Base-by-base conservation (phyloP, 2,113 vertebrate species). In the Alligator mississippiensis region DNA sequence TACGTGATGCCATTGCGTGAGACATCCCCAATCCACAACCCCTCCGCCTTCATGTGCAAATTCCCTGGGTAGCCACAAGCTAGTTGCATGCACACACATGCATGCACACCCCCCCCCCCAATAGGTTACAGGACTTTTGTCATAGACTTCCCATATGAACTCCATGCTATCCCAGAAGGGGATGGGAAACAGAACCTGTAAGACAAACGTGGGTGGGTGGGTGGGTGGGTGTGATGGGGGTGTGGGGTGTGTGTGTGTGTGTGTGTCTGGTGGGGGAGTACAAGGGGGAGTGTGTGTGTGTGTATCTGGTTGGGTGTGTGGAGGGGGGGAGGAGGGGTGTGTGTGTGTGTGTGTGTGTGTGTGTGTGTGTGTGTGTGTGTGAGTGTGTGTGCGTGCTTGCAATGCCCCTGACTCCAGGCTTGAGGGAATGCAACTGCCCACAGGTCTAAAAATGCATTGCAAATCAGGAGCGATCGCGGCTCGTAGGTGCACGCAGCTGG, bases 1-100 rank as follows among this genome's bases (percentile, higher is more conserved):
- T 96, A 84, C 80, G 54, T 86, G 95, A 95, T 83, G 70, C 34
- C 80, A 68, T 72, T 14, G 87, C 11, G 79, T 57, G 79, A 91
- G 89, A 8, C 6, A 12, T 5, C 55, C 11, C 25, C 60, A 34
- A 17, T 6, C 25, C 59, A 34, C 5, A 10, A 30, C 27, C 21
- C 24, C 19, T 59, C 4, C 80, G 62, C 84, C 68, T 18, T 64
- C 93, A 18, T 60, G 16, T 86, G 88, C 28, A 72, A 61, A 77
- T 91, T 6, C 55, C 38, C 59, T 25, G 84, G 57, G 8, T 82
- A 90, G 90, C 79, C 81, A 90, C 72, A 27, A 9, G 8, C 92
- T 88, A 91, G 16, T 83, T 34, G 85, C 70, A 89, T 15, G 87
- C 80, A 12, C 54, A 91, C 81, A 76, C 4, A 24, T 79, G 79